Conservation (phyloP, 2,888 invertebrate species). For the Acrocera orbiculus region DNA sequence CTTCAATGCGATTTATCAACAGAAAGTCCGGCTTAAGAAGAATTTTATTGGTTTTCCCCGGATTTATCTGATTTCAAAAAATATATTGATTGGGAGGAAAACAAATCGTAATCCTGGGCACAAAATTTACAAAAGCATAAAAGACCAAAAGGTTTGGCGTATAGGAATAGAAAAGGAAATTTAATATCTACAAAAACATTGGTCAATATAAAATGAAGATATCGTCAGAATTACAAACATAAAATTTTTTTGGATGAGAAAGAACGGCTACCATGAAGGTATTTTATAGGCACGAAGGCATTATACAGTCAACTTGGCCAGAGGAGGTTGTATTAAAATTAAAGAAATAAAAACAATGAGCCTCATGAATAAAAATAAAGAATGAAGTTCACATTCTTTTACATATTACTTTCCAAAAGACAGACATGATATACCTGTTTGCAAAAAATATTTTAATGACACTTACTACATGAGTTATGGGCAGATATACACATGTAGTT, state of each 20-base stretch:
- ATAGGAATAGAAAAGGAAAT: slow-evolving; percentile 15
- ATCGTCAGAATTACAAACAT: slow-evolving; percentile 12
- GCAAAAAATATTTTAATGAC: slow-evolving; percentile 14
- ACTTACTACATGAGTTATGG: too few relatives aligned
- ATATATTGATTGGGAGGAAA: slow-evolving; percentile 10
- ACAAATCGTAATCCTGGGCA: slow-evolving; percentile 10
- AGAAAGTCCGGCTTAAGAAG: slow-evolving; percentile 8
- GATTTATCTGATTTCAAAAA: slow-evolving; percentile 6
- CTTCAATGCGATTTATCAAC: slow-evolving; percentile 10
- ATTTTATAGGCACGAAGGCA: too few relatives aligned
- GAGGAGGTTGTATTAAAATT: slow-evolving; percentile 14
- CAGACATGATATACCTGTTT: slow-evolving; percentile 13
- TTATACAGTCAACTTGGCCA: too few relatives aligned
- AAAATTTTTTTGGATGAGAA: slow-evolving; percentile 13
- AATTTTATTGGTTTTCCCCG: too few relatives aligned
- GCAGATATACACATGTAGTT: too few relatives aligned
- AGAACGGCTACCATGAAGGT: slow-evolving; percentile 9
- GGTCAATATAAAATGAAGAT: slow-evolving; percentile 14
- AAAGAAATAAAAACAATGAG: slow-evolving; percentile 12
- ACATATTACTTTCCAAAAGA: slow-evolving; percentile 12
- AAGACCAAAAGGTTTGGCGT: slow-evolving; percentile 15
- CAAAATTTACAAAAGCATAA: slow-evolving; percentile 16
- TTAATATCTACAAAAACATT: slow-evolving; percentile 15
- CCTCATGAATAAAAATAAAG: slow-evolving; percentile 12
- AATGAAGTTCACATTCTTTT: slow-evolving; percentile 6